Base-by-base conservation (phyloP, 2,888 invertebrate species). In the Gymnosoma rotundatum region DNA sequence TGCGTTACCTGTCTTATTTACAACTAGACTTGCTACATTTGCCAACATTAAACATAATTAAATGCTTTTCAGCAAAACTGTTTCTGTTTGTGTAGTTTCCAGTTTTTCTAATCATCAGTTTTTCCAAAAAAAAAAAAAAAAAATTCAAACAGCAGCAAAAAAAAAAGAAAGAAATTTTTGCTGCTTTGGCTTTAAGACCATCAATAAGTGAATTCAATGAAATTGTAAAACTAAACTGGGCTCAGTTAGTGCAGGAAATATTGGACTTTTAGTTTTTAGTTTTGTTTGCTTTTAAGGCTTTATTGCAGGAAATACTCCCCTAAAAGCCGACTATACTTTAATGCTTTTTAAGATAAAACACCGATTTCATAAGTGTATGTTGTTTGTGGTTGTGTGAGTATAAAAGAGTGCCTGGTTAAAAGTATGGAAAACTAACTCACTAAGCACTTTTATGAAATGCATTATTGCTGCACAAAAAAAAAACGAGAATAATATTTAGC, bases 391-490 rank as follows among this genome's bases (percentile, higher is more conserved):
- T 32, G 18, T 14, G 9, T 32, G 9, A 18, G 18, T 18, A 45
- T 18, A 8, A 45, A 45, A 67, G 25, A 54, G n/a, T 32, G 14
- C n/a, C 50, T 14, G 18, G 20, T n/a, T 38, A 45, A 56, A 38
- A 25, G 42, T 42, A 42, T 50, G 20, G 12, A 12, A 42, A 16
- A 2, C n/a, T 50, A 32, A 32, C 32, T 32, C 32, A 61, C 36
- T 21, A 21, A 21, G 38, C 50, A 48, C 45, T 75, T 45, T 48
- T 25, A 56, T 75, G 45, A 73, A 73, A 75, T 64, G 54, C 54
- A 64, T 54, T 74, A 74, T 54, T 74, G 72, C 25, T 63, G 64
- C 25, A 48, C 16, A 18, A 20, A 48, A 58, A 73, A 18, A 20
- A 48, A 58, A 73, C 25, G 32, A n/a, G 50, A 16, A 61, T 60